Percentiles rank a stretch among this genome's conserved stretches.
These are phyloP conservation scores for Pterophyllum scalare DNA, from an alignment of 2,113 vertebrate species.

Conservation along the genomic window DNA sequence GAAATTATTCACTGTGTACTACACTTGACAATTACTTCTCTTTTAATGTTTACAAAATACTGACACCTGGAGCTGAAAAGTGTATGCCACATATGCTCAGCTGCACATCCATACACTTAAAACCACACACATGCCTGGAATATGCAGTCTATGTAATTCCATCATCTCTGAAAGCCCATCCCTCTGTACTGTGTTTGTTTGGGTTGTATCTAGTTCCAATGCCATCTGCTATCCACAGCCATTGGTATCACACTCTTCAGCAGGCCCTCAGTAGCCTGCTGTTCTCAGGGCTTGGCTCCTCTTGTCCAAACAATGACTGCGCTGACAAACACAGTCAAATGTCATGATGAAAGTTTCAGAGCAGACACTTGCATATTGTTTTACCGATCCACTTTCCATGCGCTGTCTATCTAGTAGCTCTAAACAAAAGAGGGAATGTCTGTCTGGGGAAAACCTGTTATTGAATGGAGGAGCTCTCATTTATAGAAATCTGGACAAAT, in stretches of 20 bases:
- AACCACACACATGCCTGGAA: neutral
- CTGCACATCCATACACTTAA: neutral
- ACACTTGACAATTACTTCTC: neutral
- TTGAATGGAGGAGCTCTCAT: no score
- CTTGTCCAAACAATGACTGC: slow-evolving; percentile 65
- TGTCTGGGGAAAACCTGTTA: no score
- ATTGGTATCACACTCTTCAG: slow-evolving; percentile 53
- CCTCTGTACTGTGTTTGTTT: slow-evolving; percentile 65
- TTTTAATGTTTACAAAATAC: neutral
- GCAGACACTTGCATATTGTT: slow-evolving; percentile 48
- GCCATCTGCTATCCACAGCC: slow-evolving; percentile 66
- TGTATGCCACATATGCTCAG: neutral
- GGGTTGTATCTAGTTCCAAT: slow-evolving; percentile 68
- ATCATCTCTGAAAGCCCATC: slow-evolving; percentile 53
- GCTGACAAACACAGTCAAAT: slow-evolving; percentile 53
- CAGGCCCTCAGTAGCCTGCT: slow-evolving; percentile 69
- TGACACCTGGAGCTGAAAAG: neutral
- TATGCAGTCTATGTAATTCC: slow-evolving; percentile 54
- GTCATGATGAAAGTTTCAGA: slow-evolving; percentile 51
- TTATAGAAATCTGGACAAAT: no score
- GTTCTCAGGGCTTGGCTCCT: slow-evolving; percentile 62
- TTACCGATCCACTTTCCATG: slow-evolving; percentile 38
- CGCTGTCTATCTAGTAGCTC: slow-evolving; percentile 1
- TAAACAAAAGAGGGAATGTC: neutral
- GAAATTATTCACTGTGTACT: neutral